Evolutionary conservation across 2,797 vertebrate species (phyloP).

Genomic region (Amphiprion clarkii): DNA sequence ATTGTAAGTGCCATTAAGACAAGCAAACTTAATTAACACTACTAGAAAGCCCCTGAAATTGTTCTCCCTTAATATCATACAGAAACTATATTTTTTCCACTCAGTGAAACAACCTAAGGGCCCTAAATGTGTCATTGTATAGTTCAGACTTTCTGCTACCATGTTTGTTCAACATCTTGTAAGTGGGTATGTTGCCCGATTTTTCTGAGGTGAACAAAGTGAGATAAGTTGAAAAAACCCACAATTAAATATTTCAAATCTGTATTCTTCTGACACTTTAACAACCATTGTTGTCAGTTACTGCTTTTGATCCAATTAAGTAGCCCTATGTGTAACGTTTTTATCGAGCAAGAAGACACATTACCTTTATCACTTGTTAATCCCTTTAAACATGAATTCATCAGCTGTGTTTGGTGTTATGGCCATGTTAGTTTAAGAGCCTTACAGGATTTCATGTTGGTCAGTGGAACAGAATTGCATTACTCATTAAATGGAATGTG

Average conservation of each 20-base stretch:
- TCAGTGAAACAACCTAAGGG: not conserved
- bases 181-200: not conserved
- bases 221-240: not conserved
- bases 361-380: not conserved
- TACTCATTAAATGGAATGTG: not conserved
- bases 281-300: not conserved
- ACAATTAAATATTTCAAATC: not conserved
- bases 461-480: slow-evolving; percentile 1
- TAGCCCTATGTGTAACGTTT: not conserved
- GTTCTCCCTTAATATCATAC: not conserved
- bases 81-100: not conserved
- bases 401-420: slow-evolving; percentile 16
- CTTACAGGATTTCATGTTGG: slow-evolving; percentile 25
- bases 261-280: not conserved
- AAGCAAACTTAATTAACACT: not conserved
- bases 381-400: not conserved
- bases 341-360: not conserved
- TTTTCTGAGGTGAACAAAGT: slow-evolving; percentile 5
- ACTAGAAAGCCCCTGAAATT: not conserved
- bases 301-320: not conserved
- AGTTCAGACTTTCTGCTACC: not conserved
- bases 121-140: not conserved
- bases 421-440: slow-evolving; percentile 3
- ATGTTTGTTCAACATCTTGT: slow-evolving; percentile 14
- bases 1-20: not conserved